Percentiles rank a stretch among this genome's conserved stretches.
Evolutionary conservation across 2,113 vertebrate genomes (phyloP).

Genomic region (Calonectris borealis): DNA sequence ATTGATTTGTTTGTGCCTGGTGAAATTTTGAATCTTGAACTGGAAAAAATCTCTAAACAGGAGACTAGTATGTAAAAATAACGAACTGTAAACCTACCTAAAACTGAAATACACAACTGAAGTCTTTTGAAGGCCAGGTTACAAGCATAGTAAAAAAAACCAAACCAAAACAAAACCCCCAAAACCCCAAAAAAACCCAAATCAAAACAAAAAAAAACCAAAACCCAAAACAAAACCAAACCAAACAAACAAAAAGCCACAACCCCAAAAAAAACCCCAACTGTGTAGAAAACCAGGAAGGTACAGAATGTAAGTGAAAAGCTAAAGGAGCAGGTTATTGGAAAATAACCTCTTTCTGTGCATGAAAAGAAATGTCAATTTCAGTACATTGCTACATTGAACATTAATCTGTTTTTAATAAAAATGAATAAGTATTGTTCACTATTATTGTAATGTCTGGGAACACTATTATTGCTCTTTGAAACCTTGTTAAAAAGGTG

Average conservation of each 20-base stretch:
- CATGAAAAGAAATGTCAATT: neutral
- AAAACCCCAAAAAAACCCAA: neutral
- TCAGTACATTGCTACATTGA: neutral
- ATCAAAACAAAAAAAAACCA: neutral
- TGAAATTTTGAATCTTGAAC: neutral
- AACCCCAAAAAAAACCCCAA: neutral
- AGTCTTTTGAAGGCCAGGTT: neutral
- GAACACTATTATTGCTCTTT: neutral
- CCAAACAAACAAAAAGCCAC: neutral
- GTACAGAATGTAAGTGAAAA: neutral
- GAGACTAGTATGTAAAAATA: neutral
- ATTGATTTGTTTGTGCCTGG: neutral
- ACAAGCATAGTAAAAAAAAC: neutral
- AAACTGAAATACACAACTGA: neutral
- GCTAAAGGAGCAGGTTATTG: neutral
- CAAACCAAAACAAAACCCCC: too few species aligned
- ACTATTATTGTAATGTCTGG: neutral
- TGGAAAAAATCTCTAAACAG: neutral
- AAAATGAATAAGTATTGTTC: neutral
- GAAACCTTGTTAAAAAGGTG: constrained; percentile 16
- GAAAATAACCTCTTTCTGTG: neutral
- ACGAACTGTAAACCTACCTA: neutral
- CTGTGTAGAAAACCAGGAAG: neutral
- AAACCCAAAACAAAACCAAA: neutral
- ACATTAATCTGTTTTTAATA: neutral